phyloP scores from a whole-genome alignment of 2,797 vertebrate species.

The Melanotaenia trifasciata region DNA sequence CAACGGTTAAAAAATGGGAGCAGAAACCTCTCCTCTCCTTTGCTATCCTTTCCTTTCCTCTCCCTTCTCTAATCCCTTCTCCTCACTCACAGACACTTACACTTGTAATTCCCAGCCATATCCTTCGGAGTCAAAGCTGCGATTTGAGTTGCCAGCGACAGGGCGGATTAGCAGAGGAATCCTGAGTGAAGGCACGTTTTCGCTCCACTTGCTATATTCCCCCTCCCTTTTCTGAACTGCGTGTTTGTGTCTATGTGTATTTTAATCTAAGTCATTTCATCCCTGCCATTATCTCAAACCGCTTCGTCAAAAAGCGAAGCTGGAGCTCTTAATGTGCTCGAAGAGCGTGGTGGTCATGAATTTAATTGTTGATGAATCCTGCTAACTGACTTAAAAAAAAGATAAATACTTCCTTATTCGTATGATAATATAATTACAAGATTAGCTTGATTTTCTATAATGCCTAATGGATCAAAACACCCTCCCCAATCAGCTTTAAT shows the following conservation, averaged over 20 bases:
- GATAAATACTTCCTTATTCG: constrained; percentile 51
- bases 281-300: constrained; percentile 50
- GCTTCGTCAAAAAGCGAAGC: constrained; percentile 52
- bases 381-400: constrained; percentile 49
- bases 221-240: constrained; percentile 4
- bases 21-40: not conserved
- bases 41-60: constrained; percentile 15
- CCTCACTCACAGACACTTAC: constrained; percentile 82
- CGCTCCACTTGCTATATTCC: constrained; percentile 51
- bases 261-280: constrained; percentile 44
- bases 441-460: constrained; percentile 61
- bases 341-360: constrained; percentile 35
- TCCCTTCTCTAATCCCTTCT: constrained; percentile 73
- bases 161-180: constrained; percentile 76
- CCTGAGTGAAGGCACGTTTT: constrained; percentile 73
- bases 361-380: constrained; percentile 58
- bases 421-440: constrained; percentile 60
- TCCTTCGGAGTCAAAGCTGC: constrained; percentile 76
- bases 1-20: not conserved
- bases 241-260: constrained; percentile 17
- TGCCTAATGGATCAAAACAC: constrained; percentile 47
- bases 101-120: constrained; percentile 83
- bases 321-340: constrained; percentile 22
- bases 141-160: constrained; percentile 77
- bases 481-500: constrained; percentile 52